Conservation (phyloP, 2,113 vertebrate genomes). For the Phasianus colchicus region DNA sequence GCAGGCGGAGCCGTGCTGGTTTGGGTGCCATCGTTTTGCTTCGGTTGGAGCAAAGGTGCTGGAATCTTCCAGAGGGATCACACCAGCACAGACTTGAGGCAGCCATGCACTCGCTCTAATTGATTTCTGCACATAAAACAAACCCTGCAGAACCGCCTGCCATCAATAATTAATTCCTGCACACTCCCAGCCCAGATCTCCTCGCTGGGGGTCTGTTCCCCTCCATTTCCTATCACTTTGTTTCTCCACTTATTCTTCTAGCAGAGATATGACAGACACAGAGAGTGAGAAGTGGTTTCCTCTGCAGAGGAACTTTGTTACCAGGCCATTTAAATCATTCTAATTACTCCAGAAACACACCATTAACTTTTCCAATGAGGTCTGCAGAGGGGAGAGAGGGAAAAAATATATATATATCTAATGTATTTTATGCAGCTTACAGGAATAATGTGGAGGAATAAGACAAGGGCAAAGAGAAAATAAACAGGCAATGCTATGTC, state of each 20-base stretch:
- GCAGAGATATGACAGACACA: background rate
- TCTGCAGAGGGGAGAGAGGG: slow-evolving; percentile 49
- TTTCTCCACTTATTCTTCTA: background rate
- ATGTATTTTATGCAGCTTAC: slow-evolving; percentile 15
- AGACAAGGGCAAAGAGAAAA: slow-evolving; percentile 71
- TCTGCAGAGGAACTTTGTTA: slow-evolving; percentile 69
- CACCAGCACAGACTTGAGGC: fast-evolving
- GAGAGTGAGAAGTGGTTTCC: slow-evolving; percentile 8
- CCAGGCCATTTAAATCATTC: slow-evolving; percentile 74
- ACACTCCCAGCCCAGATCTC: background rate
- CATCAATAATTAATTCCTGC: background rate
- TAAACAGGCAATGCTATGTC: slow-evolving; percentile 66
- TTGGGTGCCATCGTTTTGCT: background rate
- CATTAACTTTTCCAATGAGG: slow-evolving; percentile 78
- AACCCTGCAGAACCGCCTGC: background rate
- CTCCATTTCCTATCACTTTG: background rate
- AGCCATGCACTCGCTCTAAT: fast-evolving
- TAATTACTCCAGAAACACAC: slow-evolving; percentile 79
- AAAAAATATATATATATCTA: background rate
- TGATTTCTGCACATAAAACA: background rate
- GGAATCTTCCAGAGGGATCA: background rate
- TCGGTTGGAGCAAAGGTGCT: background rate
- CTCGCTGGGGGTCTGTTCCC: background rate
- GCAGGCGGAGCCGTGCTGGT: fast-evolving
- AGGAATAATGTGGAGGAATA: slow-evolving; percentile 16